Conservation (phyloP, 2,888 invertebrate species). For the Diogma glabrata region DNA sequence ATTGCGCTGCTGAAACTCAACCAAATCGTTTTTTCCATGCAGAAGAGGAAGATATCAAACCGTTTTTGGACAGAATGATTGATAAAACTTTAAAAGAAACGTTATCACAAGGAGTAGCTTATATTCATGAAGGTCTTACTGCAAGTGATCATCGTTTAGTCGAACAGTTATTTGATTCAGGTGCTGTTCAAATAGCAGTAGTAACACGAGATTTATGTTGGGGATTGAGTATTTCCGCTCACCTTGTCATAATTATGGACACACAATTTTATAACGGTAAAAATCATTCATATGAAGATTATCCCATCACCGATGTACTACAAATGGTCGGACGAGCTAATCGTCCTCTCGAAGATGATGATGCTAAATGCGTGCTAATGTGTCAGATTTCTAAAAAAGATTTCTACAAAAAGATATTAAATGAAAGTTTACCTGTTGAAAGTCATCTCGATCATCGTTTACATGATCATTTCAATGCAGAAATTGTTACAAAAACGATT, state of each 20-base stretch:
- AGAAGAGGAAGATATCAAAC: conserved; percentile 71
- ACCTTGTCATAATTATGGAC: conserved; percentile 95
- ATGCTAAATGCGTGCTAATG: conserved; percentile 90
- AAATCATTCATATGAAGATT: conserved; percentile 85
- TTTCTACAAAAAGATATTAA: conserved; percentile 95
- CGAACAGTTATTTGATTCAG: conserved; percentile 85
- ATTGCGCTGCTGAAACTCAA: conserved; percentile 80
- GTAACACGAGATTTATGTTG: conserved; percentile 87
- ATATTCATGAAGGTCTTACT: conserved; percentile 89
- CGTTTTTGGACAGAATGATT: conserved; percentile 74
- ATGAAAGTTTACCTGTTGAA: conserved; percentile 93
- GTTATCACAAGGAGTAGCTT: conserved; percentile 89
- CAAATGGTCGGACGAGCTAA: conserved; percentile 98
- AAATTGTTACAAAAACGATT: conserved; percentile 98
- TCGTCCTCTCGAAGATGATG: conserved; percentile 80
- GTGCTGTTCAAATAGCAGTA: conserved; percentile 87
- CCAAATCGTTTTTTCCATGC: conserved; percentile 85
- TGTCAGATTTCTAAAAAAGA: conserved; percentile 97
- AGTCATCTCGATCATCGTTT: conserved; percentile 95
- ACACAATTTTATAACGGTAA: conserved; percentile 86
- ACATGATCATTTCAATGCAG: conserved; percentile 99
- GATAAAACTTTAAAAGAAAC: conserved; percentile 90
- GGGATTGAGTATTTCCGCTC: conserved; percentile 80
- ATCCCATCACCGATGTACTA: conserved; percentile 91
- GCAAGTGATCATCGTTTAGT: conserved; percentile 77